phyloP scores from a whole-genome alignment of 30 jellyfish, hydroid and myxozoan species.

The Aurelia sp. region DNA sequence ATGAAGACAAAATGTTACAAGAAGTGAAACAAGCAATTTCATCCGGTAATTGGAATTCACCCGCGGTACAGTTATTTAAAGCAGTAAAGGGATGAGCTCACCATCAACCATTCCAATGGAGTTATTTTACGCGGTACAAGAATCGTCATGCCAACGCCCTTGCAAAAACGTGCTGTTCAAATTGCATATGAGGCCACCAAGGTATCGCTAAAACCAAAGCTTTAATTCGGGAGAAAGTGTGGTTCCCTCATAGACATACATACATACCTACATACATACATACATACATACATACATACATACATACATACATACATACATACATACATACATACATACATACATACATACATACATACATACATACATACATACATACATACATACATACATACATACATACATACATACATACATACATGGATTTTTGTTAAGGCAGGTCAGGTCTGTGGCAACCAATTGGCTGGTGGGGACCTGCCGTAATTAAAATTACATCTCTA shows the following conservation, averaged over 20 bases:
- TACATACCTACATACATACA: no score
- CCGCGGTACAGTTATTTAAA: not conserved
- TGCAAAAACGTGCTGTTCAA: not conserved
- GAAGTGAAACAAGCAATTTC: slow-evolving; percentile 4
- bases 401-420: no score
- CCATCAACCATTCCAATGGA: slow-evolving; percentile 1
- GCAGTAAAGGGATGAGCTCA: slow-evolving; percentile 10
- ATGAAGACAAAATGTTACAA: slow-evolving; percentile 19
- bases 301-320: no score
- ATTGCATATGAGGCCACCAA: not conserved
- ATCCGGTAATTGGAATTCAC: slow-evolving; percentile 17
- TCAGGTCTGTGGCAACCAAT: slow-evolving; percentile 8
- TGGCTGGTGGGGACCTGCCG: no score
- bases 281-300: no score
- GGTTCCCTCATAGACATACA: slow-evolving; percentile 41
- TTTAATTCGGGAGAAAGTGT: slow-evolving; percentile 12
- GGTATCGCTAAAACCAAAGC: no score
- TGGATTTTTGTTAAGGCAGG: no score
- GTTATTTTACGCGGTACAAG: slow-evolving; percentile 38
- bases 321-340: no score
- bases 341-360: no score
- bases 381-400: no score
- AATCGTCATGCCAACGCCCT: slow-evolving; percentile 19
- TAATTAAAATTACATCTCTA: no score
- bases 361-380: no score